Evolutionary conservation across 2,797 vertebrate species (phyloP).

Genomic region (Gambelia wislizenii): DNA sequence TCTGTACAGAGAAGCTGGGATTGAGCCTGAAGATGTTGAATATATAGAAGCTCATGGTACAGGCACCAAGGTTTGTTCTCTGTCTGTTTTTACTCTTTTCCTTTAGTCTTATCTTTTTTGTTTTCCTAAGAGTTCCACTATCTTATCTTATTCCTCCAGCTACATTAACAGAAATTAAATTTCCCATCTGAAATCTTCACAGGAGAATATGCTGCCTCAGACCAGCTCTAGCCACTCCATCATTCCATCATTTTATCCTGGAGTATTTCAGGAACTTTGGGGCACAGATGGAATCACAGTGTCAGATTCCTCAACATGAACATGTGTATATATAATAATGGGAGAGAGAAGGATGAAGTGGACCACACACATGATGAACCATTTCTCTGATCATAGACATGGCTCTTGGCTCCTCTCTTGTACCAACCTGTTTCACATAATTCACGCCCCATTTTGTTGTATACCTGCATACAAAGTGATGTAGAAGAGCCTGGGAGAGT

Average conservation of each 20-base stretch:
- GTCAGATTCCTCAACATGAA: background rate
- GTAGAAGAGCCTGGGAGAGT: background rate
- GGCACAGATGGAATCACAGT: background rate
- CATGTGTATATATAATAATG: background rate
- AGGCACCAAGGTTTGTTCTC: slow-evolving; percentile 91
- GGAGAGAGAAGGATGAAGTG: background rate
- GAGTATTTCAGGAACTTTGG: background rate
- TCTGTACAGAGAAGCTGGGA: slow-evolving; percentile 82
- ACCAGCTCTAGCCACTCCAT: background rate
- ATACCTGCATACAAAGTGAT: background rate
- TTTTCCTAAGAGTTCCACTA: background rate
- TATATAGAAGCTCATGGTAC: slow-evolving; percentile 97
- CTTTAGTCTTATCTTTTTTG: slow-evolving; percentile 13
- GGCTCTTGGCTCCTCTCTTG: background rate
- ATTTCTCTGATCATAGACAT: background rate
- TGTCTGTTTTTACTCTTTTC: background rate
- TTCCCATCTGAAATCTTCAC: background rate
- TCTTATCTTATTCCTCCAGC: background rate
- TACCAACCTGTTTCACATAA: background rate
- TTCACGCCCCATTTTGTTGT: background rate
- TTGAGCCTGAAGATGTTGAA: slow-evolving; percentile 87
- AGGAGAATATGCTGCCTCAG: background rate
- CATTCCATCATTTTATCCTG: background rate
- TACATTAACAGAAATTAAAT: background rate
- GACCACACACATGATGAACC: background rate